Conservation (phyloP, 2,888 invertebrate genomes). For the Blomia tropicalis region DNA sequence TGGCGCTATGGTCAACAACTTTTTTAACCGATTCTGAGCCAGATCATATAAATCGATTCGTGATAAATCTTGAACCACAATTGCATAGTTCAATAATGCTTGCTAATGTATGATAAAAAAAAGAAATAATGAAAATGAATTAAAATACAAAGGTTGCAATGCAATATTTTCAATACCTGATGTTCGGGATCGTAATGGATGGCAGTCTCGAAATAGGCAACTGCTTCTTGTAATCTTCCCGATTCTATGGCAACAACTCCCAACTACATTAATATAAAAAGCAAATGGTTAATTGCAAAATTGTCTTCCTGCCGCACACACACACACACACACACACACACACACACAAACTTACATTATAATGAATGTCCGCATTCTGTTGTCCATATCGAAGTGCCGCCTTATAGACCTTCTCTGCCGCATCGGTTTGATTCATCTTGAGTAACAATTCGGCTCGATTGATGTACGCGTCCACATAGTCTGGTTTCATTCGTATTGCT, state of each 20-base stretch:
- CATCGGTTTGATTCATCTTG: constrained; percentile 77
- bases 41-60: constrained; percentile 59
- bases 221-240: constrained; percentile 72
- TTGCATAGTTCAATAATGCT: constrained; percentile 83
- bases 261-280: constrained; percentile 43
- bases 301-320: no score
- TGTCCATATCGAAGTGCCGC: constrained; percentile 78
- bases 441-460: constrained; percentile 90
- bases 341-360: constrained; percentile 76
- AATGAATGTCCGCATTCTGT: constrained; percentile 83
- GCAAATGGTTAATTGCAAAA: background rate
- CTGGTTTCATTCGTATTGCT: constrained; percentile 90
- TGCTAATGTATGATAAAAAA: constrained; percentile 32
- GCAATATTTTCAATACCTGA: constrained; percentile 37
- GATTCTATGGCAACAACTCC: constrained; percentile 87
- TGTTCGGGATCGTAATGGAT: constrained; percentile 82
- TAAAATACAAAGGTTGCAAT: background rate
- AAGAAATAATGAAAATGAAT: background rate
- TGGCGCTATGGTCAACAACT: constrained; percentile 55
- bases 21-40: constrained; percentile 47
- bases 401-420: constrained; percentile 86
- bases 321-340: no score
- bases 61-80: constrained; percentile 74
- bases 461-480: constrained; percentile 89
- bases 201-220: constrained; percentile 80